phyloP scores from a whole-genome alignment of 2,888 invertebrate genomes.

The Adelphocoris suturalis region DNA sequence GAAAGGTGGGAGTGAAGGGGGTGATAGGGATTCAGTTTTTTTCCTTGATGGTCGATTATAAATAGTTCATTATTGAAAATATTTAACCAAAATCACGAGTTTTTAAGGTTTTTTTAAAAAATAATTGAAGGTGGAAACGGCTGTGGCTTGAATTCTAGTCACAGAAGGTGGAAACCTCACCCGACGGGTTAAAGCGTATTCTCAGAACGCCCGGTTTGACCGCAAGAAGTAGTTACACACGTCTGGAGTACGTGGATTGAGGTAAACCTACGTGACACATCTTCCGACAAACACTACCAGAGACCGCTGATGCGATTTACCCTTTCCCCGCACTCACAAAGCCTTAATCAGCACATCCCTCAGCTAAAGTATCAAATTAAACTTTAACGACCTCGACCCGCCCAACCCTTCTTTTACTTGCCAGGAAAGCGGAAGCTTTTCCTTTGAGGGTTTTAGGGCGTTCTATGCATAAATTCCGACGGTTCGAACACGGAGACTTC shows the following conservation, averaged over 20 bases:
- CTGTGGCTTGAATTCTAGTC: neutral
- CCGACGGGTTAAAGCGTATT: conserved; percentile 1
- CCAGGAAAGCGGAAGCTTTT: conserved; percentile 5
- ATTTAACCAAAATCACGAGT: no score
- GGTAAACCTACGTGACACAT: conserved; percentile 58
- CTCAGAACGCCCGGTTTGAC: conserved; percentile 38
- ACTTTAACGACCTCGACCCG: conserved; percentile 56
- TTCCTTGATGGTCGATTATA: no score
- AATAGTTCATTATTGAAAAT: no score
- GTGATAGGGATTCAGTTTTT: no score
- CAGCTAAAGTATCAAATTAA: conserved; percentile 68
- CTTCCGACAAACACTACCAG: conserved; percentile 26
- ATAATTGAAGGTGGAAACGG: no score
- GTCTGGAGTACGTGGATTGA: conserved; percentile 54
- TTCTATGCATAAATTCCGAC: conserved; percentile 44
- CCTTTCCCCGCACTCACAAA: conserved; percentile 55
- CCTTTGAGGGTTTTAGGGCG: conserved; percentile 29
- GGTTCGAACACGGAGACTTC: neutral
- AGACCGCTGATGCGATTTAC: conserved; percentile 63
- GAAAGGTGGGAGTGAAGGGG: no score
- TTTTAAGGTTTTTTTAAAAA: no score
- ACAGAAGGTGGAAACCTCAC: neutral
- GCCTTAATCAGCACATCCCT: conserved; percentile 63
- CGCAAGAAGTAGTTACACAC: conserved; percentile 54
- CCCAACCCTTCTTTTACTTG: neutral